Evolutionary conservation across 1,140 invertebrate genomes (phyloP).

Genomic region (Tenebrio molitor): DNA sequence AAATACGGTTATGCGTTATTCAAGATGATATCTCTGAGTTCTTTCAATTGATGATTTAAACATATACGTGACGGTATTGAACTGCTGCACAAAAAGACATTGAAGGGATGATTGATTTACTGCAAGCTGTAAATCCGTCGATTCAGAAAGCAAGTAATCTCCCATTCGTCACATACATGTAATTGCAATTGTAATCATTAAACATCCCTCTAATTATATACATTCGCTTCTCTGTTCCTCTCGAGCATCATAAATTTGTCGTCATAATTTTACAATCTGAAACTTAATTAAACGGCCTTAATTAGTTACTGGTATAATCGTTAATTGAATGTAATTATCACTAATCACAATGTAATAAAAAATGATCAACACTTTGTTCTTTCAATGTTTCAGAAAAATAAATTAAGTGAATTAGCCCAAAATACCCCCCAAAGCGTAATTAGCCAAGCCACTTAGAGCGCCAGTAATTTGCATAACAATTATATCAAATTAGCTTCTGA

Average conservation of each 20-base stretch:
- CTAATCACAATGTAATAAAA: not conserved
- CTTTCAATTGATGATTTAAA: no score
- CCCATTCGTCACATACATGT: no score
- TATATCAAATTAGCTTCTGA: not conserved
- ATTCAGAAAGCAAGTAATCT: no score
- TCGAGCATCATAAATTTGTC: conserved; percentile 10
- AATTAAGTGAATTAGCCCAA: not conserved
- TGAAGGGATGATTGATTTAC: no score
- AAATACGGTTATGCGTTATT: not conserved
- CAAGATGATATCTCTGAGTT: not conserved
- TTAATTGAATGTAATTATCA: conserved; percentile 25
- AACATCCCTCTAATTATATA: no score
- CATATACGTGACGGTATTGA: no score
- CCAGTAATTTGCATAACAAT: conserved; percentile 11
- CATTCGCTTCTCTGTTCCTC: conserved; percentile 13
- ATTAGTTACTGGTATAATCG: not conserved
- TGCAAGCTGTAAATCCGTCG: no score
- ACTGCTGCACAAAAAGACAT: no score
- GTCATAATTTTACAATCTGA: not conserved
- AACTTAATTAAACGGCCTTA: conserved; percentile 20
- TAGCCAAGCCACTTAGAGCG: conserved; percentile 3
- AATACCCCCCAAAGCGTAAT: conserved; percentile 4
- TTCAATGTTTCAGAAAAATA: not conserved
- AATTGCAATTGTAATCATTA: no score
- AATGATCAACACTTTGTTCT: not conserved